Evolutionary conservation across 2,888 invertebrate genomes (phyloP), one percentile per base, ranked within the genome.

Genomic region (Dasypolia templi): DNA sequence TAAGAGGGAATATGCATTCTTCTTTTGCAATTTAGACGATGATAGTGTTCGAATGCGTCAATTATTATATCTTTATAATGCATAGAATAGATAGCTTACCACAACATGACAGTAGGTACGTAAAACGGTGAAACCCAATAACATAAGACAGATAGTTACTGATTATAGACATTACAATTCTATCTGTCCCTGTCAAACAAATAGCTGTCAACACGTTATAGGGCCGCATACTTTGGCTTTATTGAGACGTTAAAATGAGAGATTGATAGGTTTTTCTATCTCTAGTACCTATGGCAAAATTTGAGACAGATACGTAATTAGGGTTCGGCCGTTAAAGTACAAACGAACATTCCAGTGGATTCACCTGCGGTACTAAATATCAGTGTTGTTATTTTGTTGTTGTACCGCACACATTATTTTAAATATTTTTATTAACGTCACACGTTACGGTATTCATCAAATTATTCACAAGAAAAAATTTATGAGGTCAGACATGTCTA

Each of bases 1-100:
- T 59, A 32, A 17, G 49, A 74, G 19, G 44, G 29, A 49, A 29
- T 32, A 12, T 39, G 39, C n/a, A 32, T 32, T 39, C 26, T 39
- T 39, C 12, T 39, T 78, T 51, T 35, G 29, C 29, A 69, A 66
- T 77, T 29, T 44, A 58, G 17, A 46, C 44, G 46, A 64, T 29
- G 32, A 2, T 51, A 39, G 69, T 53, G 46, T 46, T 32, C 12
- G 14, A 29, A n/a, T 46, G 44, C 29, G 51, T 46, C 26, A 78
- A 32, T 58, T 61, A 26, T 70, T 61, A 7, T 49, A 26, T 71
- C n/a, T 55, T 55, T 4, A 42, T 49, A 32, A 71, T 42, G 14
- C 26, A 19, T 62, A 6, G 22, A 61, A 53, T 35, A 44, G 19
- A 32, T 61, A 61, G 32, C 11, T 42, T 29, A 6, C n/a, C 29